These are phyloP conservation scores for Panthera uncia DNA, from an alignment of 2,113 vertebrate genomes.

Conservation along the genomic window DNA sequence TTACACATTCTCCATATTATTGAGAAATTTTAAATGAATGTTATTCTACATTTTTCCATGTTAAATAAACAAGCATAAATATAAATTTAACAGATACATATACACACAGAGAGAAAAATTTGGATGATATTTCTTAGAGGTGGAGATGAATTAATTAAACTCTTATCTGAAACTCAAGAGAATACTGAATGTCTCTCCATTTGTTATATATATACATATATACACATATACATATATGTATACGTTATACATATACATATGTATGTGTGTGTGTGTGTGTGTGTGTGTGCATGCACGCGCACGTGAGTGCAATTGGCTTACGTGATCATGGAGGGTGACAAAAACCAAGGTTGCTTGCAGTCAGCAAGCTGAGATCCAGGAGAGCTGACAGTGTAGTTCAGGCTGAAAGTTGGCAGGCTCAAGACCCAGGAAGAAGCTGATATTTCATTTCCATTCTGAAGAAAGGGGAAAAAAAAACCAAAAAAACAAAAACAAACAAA, in stretches of 20 bases:
- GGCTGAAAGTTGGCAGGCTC: not conserved
- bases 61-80: not conserved
- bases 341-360: not conserved
- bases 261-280: too few species aligned
- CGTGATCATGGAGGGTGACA: not conserved
- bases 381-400: not conserved
- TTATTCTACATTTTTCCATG: not conserved
- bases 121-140: not conserved
- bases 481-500: too few species aligned
- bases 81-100: not conserved
- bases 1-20: not conserved
- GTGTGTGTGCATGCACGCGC: too few species aligned
- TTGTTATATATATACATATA: not conserved
- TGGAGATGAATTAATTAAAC: not conserved
- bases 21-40: not conserved
- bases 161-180: not conserved
- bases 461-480: not conserved
- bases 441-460: not conserved
- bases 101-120: not conserved
- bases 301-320: not conserved
- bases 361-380: not conserved
- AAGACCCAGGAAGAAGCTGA: not conserved
- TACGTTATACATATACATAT: too few species aligned
- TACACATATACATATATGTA: not conserved
- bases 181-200: not conserved